Percentiles rank a stretch among this genome's conserved stretches.
Evolutionary conservation across 2,797 vertebrate genomes (phyloP).

Genomic region (Rousettus madagascariensis): DNA sequence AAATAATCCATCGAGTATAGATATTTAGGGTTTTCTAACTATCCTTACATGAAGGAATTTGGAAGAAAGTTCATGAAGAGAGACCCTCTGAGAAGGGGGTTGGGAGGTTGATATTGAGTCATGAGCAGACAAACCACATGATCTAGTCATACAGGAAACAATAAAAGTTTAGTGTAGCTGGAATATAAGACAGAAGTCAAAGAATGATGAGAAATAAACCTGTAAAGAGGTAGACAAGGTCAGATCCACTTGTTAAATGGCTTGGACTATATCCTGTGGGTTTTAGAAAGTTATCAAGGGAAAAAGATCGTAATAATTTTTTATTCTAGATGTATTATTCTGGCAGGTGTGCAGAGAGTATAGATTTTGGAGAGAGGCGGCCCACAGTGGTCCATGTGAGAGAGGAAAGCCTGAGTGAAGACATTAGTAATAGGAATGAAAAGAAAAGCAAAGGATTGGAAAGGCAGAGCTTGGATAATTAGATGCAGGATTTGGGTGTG

Average conservation of each 20-base stretch:
- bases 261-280: background rate
- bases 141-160: background rate
- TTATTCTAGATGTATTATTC: background rate
- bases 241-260: background rate
- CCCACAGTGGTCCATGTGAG: background rate
- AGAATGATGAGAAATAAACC: background rate
- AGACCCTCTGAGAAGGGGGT: background rate
- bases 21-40: background rate
- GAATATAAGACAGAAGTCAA: background rate
- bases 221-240: background rate
- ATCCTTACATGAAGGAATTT: background rate
- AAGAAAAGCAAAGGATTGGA: background rate
- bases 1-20: background rate
- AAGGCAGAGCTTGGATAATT: background rate
- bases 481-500: background rate
- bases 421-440: background rate
- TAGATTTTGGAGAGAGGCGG: background rate
- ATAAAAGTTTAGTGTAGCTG: background rate
- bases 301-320: background rate
- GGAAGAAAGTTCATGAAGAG: background rate
- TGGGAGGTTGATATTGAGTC: background rate
- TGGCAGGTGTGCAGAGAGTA: background rate
- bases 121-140: background rate
- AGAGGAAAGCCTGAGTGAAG: background rate
- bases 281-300: background rate